Evolutionary conservation across 2,888 invertebrate species (phyloP).

Genomic region (Hirtodrosophila cameraria): DNA sequence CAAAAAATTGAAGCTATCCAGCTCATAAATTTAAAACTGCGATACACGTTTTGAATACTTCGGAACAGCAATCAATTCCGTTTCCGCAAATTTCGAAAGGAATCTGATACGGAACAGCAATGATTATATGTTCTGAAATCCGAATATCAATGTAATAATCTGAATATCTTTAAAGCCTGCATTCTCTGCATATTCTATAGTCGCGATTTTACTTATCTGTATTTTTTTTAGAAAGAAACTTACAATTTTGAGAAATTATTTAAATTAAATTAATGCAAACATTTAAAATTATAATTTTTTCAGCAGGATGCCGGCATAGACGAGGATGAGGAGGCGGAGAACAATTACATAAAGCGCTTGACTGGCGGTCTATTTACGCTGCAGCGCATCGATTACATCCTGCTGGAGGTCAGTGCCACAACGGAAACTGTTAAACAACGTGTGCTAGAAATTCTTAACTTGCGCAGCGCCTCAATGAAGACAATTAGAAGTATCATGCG

Average conservation of each 20-base stretch:
- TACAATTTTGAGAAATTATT: neutral
- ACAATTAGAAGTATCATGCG: constrained; percentile 97
- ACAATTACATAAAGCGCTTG: constrained; percentile 93
- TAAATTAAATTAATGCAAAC: neutral
- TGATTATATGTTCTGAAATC: no score
- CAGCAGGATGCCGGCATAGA: constrained; percentile 83
- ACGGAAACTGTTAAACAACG: constrained; percentile 91
- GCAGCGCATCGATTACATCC: constrained; percentile 96
- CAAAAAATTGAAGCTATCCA: no score
- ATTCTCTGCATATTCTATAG: no score
- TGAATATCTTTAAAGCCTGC: no score
- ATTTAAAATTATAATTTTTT: neutral
- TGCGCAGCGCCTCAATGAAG: constrained; percentile 95
- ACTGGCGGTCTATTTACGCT: constrained; percentile 98
- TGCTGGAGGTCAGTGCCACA: constrained; percentile 90
- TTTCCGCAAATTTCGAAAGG: no score
- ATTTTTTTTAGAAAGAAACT: no score
- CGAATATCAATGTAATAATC: no score
- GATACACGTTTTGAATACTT: no score
- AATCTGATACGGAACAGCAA: no score
- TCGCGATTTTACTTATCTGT: no score
- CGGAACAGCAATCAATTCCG: no score
- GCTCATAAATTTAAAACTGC: no score
- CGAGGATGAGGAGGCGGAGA: constrained; percentile 92
- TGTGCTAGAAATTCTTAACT: constrained; percentile 93